Evolutionary conservation across 2,888 invertebrate species (phyloP).

Genomic region (Oxycera nigricornis): DNA sequence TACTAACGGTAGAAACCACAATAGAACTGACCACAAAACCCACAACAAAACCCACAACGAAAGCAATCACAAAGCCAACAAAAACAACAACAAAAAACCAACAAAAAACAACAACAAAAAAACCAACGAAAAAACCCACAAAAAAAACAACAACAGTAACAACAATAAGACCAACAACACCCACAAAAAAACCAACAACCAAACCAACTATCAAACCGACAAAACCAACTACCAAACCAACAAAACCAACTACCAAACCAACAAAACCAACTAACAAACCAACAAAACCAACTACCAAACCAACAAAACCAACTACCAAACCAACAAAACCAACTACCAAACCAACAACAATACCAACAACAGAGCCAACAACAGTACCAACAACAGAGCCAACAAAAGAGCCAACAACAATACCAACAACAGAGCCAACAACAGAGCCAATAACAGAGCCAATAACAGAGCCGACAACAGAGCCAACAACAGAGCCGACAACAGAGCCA

Average conservation of each 20-base stretch:
- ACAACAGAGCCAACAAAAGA: not conserved
- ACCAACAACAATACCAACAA: not conserved
- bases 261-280: not conserved
- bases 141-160: not conserved
- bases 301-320: not conserved
- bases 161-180: not conserved
- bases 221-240: not conserved
- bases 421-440: conserved; percentile 3
- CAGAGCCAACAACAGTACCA: not conserved
- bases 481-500: not conserved
- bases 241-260: not conserved
- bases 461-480: not conserved
- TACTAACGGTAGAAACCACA: not conserved
- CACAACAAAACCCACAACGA: not conserved
- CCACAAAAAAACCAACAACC: not conserved
- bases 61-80: not conserved
- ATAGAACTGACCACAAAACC: not conserved
- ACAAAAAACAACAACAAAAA: not conserved
- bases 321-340: not conserved
- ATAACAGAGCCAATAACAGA: not conserved
- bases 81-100: not conserved
- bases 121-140: not conserved
- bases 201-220: not conserved
- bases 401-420: not conserved
- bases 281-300: not conserved